These are phyloP conservation scores for Blastobasis adustella DNA, from an alignment of 2,888 invertebrate genomes.

Conservation along the genomic window DNA sequence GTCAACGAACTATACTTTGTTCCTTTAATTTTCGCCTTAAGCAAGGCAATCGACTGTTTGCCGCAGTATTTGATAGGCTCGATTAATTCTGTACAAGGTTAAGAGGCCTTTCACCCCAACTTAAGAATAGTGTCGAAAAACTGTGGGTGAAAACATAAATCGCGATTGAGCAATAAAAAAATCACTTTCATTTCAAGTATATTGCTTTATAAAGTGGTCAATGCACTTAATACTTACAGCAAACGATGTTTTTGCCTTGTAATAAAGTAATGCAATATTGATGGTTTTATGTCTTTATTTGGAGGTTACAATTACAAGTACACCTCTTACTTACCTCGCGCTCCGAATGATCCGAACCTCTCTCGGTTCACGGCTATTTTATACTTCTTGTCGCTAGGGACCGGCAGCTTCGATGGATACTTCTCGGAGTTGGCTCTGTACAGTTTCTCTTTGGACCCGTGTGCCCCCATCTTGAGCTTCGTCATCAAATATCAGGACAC, in stretches of 20 bases:
- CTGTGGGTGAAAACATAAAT: constrained; percentile 3
- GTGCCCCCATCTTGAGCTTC: constrained; percentile 80
- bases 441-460: constrained; percentile 85
- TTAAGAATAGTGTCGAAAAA: not conserved
- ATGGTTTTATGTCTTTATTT: too few relatives aligned
- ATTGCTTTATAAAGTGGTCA: too few relatives aligned
- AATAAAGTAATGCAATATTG: too few relatives aligned
- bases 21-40: not conserved
- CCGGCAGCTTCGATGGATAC: constrained; percentile 70
- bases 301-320: too few relatives aligned
- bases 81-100: constrained; percentile 5
- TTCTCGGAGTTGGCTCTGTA: constrained; percentile 79
- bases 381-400: constrained; percentile 73
- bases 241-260: too few relatives aligned
- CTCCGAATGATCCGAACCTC: constrained; percentile 81
- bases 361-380: constrained; percentile 78
- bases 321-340: constrained; percentile 71
- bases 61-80: not conserved
- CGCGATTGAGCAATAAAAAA: too few relatives aligned
- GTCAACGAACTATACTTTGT: not conserved
- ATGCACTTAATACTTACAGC: too few relatives aligned
- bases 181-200: too few relatives aligned
- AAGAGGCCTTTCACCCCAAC: constrained; percentile 6
- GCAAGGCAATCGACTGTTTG: not conserved
- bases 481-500: constrained; percentile 45